These are phyloP conservation scores for Eulemur albifrons DNA, from an alignment of 2,797 vertebrate genomes.

Conservation along the genomic window DNA sequence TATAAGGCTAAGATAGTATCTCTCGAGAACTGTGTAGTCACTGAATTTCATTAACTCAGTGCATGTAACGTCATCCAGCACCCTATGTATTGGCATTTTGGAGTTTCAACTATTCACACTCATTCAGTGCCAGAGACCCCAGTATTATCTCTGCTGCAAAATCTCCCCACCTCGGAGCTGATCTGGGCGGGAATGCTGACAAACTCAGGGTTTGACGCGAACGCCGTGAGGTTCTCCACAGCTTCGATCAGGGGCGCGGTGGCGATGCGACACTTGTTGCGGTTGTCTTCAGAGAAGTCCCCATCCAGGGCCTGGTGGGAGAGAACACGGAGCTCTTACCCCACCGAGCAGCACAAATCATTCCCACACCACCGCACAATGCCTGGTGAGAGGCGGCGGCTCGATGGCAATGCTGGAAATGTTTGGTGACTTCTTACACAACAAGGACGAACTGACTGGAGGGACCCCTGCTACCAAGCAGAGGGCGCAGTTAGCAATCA, in stretches of 20 bases:
- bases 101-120: neutral
- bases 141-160: neutral
- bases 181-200: conserved; percentile 98
- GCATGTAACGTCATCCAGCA: accelerated
- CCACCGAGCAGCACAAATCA: neutral
- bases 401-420: neutral
- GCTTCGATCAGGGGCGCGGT: conserved; percentile 95
- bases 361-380: neutral
- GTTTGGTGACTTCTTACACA: neutral
- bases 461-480: neutral
- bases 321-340: neutral
- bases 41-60: neutral
- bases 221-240: conserved; percentile 96
- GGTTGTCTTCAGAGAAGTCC: conserved; percentile 98
- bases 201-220: conserved; percentile 98
- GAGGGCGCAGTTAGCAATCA: neutral
- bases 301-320: conserved; percentile 91
- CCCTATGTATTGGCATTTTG: accelerated
- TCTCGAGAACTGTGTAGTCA: neutral
- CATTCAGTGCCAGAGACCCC: neutral
- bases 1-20: neutral
- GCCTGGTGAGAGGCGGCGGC: accelerated
- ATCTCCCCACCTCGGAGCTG: conserved; percentile 91
- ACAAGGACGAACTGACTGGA: neutral
- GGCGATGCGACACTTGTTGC: conserved; percentile 93